A percentile compares a stretch with the other conserved stretches of the same genome.
Evolutionary conservation across 2,888 invertebrate genomes (phyloP).

Genomic region (Chromoteleia sp.): DNA sequence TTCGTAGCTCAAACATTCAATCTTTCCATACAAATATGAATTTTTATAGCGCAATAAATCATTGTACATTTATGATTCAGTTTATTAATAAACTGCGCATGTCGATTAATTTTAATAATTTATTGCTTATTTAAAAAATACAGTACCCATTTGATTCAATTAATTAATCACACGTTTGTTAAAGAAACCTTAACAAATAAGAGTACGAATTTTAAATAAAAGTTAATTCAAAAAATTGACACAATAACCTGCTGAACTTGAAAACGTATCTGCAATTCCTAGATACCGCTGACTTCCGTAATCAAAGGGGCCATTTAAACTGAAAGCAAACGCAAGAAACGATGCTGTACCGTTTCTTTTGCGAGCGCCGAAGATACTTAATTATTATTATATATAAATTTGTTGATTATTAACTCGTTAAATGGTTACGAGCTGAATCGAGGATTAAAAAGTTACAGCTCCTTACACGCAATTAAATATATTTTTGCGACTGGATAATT

Average conservation of each 20-base stretch:
- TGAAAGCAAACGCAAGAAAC: slow-evolving; percentile 27
- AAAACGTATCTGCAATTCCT: slow-evolving; percentile 12
- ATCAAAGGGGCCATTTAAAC: slow-evolving; percentile 17
- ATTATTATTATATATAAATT: slow-evolving; percentile 40
- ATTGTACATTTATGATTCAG: too few species aligned
- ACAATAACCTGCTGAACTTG: slow-evolving; percentile 30
- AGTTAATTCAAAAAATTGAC: background rate
- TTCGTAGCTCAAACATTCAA: background rate
- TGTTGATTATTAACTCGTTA: slow-evolving; percentile 38
- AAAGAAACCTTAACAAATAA: background rate
- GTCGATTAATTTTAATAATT: too few species aligned
- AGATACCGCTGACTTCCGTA: slow-evolving; percentile 21
- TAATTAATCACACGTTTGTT: too few species aligned
- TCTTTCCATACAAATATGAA: background rate
- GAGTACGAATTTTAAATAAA: background rate
- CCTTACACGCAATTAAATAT: slow-evolving; percentile 29
- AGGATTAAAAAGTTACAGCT: slow-evolving; percentile 36
- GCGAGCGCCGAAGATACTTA: slow-evolving; percentile 10
- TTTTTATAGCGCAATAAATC: background rate
- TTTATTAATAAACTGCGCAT: too few species aligned
- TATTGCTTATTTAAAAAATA: too few species aligned
- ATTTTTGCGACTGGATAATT: slow-evolving; percentile 32
- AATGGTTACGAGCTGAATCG: slow-evolving; percentile 23
- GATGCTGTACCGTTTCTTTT: slow-evolving; percentile 28
- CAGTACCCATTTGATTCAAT: too few species aligned